Evolutionary conservation across 2,113 vertebrate genomes (phyloP).

Genomic region (Equus quagga): DNA sequence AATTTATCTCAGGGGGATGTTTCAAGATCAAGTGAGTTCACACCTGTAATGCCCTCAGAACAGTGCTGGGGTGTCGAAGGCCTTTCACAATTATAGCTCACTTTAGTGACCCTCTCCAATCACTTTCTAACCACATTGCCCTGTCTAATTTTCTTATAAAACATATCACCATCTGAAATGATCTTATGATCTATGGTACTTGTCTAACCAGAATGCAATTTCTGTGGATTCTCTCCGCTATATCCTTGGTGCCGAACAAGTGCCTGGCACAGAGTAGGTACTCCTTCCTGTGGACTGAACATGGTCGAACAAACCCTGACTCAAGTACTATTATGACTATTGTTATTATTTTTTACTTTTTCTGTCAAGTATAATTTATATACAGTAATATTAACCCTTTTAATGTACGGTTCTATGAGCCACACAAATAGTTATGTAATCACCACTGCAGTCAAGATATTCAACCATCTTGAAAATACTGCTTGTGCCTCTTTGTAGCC

Average conservation of each 20-base stretch:
- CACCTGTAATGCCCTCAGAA: background rate
- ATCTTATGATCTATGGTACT: too few relatives aligned
- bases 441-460: background rate
- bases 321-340: background rate
- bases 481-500: too few relatives aligned
- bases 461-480: background rate
- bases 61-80: rapidly evolving
- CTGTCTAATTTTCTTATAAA: background rate
- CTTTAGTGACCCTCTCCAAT: background rate
- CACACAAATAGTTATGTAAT: too few relatives aligned
- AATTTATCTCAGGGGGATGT: background rate
- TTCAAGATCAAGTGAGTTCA: background rate
- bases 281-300: background rate
- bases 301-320: background rate
- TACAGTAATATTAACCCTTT: background rate
- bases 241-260: rapidly evolving
- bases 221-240: background rate
- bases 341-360: background rate
- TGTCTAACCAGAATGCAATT: background rate
- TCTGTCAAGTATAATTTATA: background rate
- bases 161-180: rapidly evolving
- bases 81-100: rapidly evolving
- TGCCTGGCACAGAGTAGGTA: background rate
- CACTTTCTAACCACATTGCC: too few relatives aligned
- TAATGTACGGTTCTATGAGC: background rate